A percentile compares a stretch with the other conserved stretches of the same genome.
Conservation (phyloP, 2,797 vertebrate genomes). For the Leucoraja ocellata region DNA sequence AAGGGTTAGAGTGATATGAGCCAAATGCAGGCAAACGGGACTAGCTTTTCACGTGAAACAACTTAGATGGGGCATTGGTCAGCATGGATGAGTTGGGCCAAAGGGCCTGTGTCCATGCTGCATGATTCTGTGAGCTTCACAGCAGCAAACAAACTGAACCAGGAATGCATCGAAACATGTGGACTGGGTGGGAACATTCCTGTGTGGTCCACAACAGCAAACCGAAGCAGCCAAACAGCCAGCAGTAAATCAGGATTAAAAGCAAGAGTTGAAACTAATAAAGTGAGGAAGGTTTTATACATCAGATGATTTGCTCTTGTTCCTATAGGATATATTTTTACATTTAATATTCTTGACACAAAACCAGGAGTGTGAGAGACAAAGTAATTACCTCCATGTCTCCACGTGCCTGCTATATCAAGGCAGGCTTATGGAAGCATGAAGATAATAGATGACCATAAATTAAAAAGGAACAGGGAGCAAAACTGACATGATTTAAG, state of each 20-base stretch:
- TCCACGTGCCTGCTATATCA: background rate
- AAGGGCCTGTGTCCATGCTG: no score
- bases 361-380: background rate
- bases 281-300: background rate
- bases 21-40: no score
- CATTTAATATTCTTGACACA: background rate
- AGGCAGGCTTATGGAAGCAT: background rate
- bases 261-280: background rate
- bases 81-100: no score
- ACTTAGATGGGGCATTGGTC: no score
- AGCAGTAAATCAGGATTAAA: background rate
- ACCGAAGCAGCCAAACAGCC: background rate
- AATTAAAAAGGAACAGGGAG: background rate
- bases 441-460: background rate
- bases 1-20: no score
- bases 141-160: no score
- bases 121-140: no score
- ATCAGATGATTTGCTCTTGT: background rate
- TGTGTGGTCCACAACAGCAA: background rate
- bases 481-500: no score
- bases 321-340: background rate
- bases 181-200: no score
- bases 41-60: no score
- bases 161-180: no score
- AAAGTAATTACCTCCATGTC: background rate